Evolutionary conservation across 2,113 vertebrate species (phyloP).

Genomic region (Turnix velox): DNA sequence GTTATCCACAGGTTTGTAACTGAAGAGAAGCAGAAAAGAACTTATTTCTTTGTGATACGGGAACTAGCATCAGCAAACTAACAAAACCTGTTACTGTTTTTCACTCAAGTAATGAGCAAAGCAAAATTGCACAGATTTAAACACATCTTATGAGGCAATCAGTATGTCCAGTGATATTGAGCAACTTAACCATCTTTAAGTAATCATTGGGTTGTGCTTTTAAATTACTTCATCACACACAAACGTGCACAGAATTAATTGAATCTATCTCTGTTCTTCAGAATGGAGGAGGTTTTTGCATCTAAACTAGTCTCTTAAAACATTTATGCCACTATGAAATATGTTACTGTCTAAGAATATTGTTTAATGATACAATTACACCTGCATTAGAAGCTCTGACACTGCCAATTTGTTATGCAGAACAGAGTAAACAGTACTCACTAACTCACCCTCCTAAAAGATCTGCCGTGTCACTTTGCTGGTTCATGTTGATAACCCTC

Average conservation of each 20-base stretch:
- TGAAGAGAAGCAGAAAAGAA: conserved; percentile 48
- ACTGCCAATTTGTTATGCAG: not conserved
- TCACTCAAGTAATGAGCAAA: fast-evolving
- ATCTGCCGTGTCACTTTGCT: conserved; percentile 95
- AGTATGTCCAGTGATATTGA: not conserved
- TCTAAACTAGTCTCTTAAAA: not conserved
- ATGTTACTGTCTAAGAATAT: not conserved
- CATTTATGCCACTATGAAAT: not conserved
- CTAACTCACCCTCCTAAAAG: conserved; percentile 91
- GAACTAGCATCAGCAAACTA: not conserved
- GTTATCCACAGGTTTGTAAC: conserved; percentile 95
- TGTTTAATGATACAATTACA: not conserved
- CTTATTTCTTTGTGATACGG: not conserved
- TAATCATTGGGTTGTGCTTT: not conserved
- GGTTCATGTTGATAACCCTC: conserved; percentile 95
- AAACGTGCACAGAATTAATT: not conserved
- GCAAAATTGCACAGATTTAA: not conserved
- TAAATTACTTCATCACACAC: not conserved
- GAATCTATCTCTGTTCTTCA: not conserved
- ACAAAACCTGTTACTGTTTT: not conserved
- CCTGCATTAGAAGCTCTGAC: not conserved
- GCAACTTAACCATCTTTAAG: not conserved
- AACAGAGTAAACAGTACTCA: not conserved
- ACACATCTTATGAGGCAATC: fast-evolving
- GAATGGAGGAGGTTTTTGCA: not conserved